Evolutionary conservation across 2,113 vertebrate species (phyloP), one percentile per base, ranked within the genome.

Genomic region (Siniperca chuatsi): DNA sequence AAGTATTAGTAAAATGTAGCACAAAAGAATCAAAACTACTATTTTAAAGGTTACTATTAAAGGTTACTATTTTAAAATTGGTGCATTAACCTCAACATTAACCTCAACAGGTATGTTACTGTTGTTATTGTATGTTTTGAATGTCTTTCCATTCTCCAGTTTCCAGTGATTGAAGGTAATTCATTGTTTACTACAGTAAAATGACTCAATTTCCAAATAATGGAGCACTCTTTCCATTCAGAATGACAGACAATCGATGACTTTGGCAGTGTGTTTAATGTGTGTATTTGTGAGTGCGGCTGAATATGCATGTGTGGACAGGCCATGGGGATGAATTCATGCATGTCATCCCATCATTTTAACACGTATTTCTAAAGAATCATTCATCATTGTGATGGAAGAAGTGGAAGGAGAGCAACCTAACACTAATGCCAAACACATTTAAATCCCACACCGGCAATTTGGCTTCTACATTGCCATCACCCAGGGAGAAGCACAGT

Each of bases 141-240:
- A 33, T 33, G 16, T 48, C 52, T 84, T 84, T 84, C 81, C 75
- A 76, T 79, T 76, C 37, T 60, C 58, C 64, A 35, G 8, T 78
- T 73, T 46, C 52, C 44, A 37, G 1, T 52, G 13, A 75, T 70
- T 83, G 72, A 50, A 67, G 46, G 35, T 74, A 60, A 89, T 83
- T 78, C 33, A 57, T 66, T 74, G 76, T 75, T 68, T 79, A 58
- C 67, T 11, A 5, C 37, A 50, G 44, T 75, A 7, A 57, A 78
- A 82, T 73, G 50, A 8, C n/a, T 48, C 29, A 52, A 15, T 15
- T n/a, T 74, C 55, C 79, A 82, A 54, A 77, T 35, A 79, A 78
- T 3, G 33, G 66, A 42, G 42, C 25, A 60, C 23, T 65, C 6
- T 78, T 82, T 85, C 78, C 46, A 75, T 37, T 0, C 9, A 40